These are phyloP conservation scores for Canis aureus DNA, from an alignment of 2,113 vertebrate species.

Conservation along the genomic window DNA sequence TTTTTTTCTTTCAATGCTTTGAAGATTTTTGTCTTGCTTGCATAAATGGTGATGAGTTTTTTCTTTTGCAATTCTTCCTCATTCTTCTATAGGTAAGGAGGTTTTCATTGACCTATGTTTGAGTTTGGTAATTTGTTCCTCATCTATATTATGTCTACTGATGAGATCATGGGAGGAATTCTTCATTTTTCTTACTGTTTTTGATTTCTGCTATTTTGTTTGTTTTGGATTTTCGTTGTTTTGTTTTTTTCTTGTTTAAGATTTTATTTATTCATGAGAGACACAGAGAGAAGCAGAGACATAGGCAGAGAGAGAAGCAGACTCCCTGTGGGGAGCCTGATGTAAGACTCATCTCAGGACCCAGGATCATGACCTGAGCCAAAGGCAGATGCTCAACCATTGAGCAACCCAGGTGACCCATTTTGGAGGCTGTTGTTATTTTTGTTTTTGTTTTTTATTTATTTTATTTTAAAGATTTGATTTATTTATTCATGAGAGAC, in stretches of 20 bases:
- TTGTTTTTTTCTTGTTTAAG: not conserved
- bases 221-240: not conserved
- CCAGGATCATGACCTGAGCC: too few species aligned
- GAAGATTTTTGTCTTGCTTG: not conserved
- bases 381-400: too few species aligned
- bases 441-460: too few species aligned
- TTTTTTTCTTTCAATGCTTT: not conserved
- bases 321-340: too few species aligned
- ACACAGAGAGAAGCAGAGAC: too few species aligned
- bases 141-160: not conserved
- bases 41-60: not conserved
- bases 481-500: too few species aligned
- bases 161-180: not conserved
- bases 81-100: not conserved
- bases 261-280: too few species aligned
- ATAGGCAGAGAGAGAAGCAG: too few species aligned
- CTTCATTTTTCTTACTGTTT: not conserved
- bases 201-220: not conserved
- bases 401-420: too few species aligned
- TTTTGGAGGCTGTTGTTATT: too few species aligned
- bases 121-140: not conserved
- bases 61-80: not conserved
- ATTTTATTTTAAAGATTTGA: too few species aligned
- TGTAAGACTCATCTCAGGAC: too few species aligned
- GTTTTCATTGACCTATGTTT: not conserved